phyloP scores from a whole-genome alignment of 2,113 vertebrate genomes.

The Alaudala cheleensis region DNA sequence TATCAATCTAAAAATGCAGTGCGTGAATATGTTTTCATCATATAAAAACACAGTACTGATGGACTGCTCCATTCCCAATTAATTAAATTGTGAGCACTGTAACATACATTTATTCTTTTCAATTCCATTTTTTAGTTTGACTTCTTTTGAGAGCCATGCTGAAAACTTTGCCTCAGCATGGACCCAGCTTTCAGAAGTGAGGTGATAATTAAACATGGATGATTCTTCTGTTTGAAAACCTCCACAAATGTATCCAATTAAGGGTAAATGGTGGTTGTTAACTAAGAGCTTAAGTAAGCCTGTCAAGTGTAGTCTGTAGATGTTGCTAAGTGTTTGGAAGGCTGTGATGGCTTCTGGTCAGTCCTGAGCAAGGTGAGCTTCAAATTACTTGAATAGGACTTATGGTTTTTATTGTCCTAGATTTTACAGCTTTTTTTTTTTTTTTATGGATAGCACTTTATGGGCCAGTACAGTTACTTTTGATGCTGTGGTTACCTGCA shows the following conservation, averaged over 20 bases:
- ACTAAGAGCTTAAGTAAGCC: background rate
- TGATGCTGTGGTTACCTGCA: background rate
- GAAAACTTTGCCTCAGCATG: background rate
- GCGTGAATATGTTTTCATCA: background rate
- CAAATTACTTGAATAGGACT: background rate
- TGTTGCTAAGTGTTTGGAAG: background rate
- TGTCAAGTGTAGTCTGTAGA: fast-evolving
- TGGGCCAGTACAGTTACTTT: background rate
- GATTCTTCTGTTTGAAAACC: background rate
- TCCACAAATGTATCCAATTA: background rate
- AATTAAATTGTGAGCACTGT: background rate
- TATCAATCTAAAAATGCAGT: background rate
- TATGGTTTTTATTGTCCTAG: background rate
- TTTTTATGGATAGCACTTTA: background rate
- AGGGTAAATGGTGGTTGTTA: background rate
- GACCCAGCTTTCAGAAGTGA: background rate
- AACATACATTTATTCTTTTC: background rate
- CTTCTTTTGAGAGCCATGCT: background rate
- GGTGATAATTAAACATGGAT: background rate
- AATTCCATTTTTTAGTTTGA: background rate
- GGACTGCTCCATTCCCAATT: background rate
- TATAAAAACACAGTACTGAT: background rate
- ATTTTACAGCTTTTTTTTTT: background rate
- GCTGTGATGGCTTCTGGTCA: fast-evolving
- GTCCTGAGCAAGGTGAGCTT: background rate